Evolutionary conservation across 2,888 invertebrate genomes (phyloP), one percentile per base, ranked within the genome.

Genomic region (Tetranychus truncatus): DNA sequence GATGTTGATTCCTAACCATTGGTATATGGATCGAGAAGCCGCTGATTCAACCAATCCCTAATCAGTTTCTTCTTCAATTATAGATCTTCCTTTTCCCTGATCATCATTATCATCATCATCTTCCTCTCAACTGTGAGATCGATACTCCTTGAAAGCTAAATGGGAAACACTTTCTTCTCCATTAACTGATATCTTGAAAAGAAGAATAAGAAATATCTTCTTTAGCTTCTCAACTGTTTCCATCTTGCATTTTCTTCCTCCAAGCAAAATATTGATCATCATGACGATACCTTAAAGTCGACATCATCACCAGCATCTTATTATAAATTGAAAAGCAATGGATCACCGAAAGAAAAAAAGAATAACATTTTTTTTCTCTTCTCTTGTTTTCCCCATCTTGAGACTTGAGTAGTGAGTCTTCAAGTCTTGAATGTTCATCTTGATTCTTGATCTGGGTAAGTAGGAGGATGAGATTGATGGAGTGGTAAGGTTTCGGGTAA

Each of bases 21-120:
- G 55, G 55, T 55, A 55, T 55, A 55, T 55, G 55, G 15, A 15
- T 55, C 55, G 55, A 55, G 55, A 55, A 55, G 55, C 55, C 55
- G 55, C 55, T 55, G 55, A 55, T 55, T 55, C 55, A 55, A 55
- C 55, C 55, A 55, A 55, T 55, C 55, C 55, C 55, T 55, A 55
- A 55, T 55, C 55, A 55, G 55, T 55, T 55, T 55, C 55, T 15
- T 55, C 15, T 55, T 55, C 11, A 55, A 55, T 55, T 55, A 55
- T 55, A 55, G 55, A 55, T 55, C 55, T 55, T 34, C 34, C 34
- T 34, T 55, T 55, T 55, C 69, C 9, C 20, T 20, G n/a, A 21
- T 20, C 20, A 11, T 24, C 9, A 18, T 69, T 20, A 20, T 24
- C 21, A 69, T 69, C 9, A 69, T 69, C 69, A 69, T 69, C 34